Conservation (phyloP, 2,888 invertebrate species). For the Ctena decussata region DNA sequence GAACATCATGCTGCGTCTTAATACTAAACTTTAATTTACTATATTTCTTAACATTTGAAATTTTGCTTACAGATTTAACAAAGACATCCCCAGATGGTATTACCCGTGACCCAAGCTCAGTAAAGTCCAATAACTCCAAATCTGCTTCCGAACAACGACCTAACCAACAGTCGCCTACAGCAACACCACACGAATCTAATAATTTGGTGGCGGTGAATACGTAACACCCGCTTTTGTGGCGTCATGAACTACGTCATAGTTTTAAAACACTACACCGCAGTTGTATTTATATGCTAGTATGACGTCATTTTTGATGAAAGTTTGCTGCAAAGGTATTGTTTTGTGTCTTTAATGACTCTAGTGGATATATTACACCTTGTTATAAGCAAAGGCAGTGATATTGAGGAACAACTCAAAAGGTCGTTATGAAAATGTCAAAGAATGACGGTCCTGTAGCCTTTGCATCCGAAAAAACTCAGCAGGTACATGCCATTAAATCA, state of each 20-base stretch:
- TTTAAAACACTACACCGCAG: not conserved
- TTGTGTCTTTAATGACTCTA: too few species aligned
- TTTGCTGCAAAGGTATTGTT: not conserved
- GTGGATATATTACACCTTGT: too few species aligned
- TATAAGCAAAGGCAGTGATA: too few species aligned
- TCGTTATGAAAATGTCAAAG: too few species aligned
- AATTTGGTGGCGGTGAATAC: slow-evolving; percentile 82
- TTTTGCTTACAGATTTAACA: slow-evolving; percentile 63
- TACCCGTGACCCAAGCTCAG: slow-evolving; percentile 71
- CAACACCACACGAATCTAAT: slow-evolving; percentile 79
- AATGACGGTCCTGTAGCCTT: too few species aligned
- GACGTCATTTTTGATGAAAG: not conserved
- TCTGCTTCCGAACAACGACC: slow-evolving; percentile 77
- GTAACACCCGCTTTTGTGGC: slow-evolving; percentile 62
- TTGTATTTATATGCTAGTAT: not conserved
- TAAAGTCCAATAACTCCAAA: slow-evolving; percentile 61
- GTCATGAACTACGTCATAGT: not conserved
- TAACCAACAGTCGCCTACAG: slow-evolving; percentile 73
- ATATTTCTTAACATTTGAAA: too few species aligned
- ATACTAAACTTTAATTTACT: too few species aligned
- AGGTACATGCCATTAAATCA: too few species aligned
- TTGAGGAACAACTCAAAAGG: too few species aligned
- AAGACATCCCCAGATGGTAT: slow-evolving; percentile 75
- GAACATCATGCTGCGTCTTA: too few species aligned
- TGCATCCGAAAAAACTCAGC: too few species aligned